These are phyloP conservation scores for Ryuthela nishihirai DNA, from an alignment of 2,888 invertebrate species.

Conservation along the genomic window DNA sequence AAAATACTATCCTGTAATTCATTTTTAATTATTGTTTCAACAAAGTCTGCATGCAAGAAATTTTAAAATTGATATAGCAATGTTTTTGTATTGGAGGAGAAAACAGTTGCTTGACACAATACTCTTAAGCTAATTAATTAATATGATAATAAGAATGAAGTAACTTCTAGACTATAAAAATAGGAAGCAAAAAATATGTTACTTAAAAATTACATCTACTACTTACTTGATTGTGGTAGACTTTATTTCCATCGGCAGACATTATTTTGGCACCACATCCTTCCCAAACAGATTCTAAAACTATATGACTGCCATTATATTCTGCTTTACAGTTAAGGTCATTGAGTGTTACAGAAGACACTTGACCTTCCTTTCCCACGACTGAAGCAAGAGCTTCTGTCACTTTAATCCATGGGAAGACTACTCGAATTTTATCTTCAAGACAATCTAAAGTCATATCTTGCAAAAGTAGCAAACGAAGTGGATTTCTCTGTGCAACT, in stretches of 20 bases:
- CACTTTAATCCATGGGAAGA: slow-evolving; percentile 15
- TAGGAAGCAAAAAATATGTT: too few relatives aligned
- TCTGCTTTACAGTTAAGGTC: slow-evolving; percentile 16
- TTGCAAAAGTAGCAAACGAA: slow-evolving; percentile 8
- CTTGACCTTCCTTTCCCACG: slow-evolving; percentile 5
- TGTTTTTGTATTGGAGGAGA: too few relatives aligned
- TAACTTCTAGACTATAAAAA: too few relatives aligned
- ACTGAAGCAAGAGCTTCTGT: slow-evolving; percentile 8
- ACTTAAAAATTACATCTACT: too few relatives aligned
- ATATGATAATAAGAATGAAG: too few relatives aligned
- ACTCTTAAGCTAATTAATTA: too few relatives aligned
- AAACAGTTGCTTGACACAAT: too few relatives aligned
- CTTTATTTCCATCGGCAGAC: slow-evolving; percentile 7
- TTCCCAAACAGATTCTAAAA: slow-evolving; percentile 22
- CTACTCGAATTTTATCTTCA: slow-evolving; percentile 12
- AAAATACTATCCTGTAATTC: too few relatives aligned
- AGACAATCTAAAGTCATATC: slow-evolving; percentile 19
- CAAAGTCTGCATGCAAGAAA: too few relatives aligned
- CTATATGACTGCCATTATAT: slow-evolving; percentile 22
- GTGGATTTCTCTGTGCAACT: neutral
- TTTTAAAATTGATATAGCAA: too few relatives aligned
- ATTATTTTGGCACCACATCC: slow-evolving; percentile 22
- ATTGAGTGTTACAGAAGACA: slow-evolving; percentile 8
- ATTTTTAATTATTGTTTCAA: too few relatives aligned
- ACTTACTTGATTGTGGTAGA: slow-evolving; percentile 33